Evolutionary conservation across 92 coral and sea anemone genomes (phyloP).

Genomic region (Zoanthus gigantus): DNA sequence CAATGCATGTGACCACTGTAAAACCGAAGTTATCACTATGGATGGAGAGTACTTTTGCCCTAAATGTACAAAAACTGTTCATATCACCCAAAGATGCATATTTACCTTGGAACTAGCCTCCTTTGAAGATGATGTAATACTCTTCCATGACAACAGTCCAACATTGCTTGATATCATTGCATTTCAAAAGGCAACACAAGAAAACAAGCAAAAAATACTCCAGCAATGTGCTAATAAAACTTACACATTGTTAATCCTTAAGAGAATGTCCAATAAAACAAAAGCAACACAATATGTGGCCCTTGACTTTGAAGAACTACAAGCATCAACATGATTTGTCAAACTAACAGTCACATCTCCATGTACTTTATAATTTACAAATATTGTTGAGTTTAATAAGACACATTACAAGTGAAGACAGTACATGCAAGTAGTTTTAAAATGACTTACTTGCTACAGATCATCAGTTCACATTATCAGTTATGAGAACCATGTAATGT

Average conservation of each 20-base stretch:
- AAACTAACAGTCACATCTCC: slow-evolving; percentile 41
- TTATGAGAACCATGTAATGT: slow-evolving; percentile 30
- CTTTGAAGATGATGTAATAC: slow-evolving; percentile 10
- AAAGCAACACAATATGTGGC: slow-evolving; percentile 9
- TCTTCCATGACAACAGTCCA: slow-evolving; percentile 21
- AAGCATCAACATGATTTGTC: slow-evolving; percentile 36
- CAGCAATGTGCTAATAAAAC: slow-evolving; percentile 13
- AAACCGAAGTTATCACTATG: slow-evolving; percentile 19
- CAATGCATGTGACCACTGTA: slow-evolving; percentile 23
- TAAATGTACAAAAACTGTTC: slow-evolving; percentile 18
- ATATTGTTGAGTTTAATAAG: slow-evolving; percentile 44
- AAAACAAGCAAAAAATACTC: slow-evolving; percentile 12
- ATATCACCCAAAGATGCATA: slow-evolving; percentile 13
- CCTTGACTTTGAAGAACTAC: slow-evolving; percentile 26
- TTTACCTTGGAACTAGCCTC: slow-evolving; percentile 17
- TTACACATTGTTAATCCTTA: slow-evolving; percentile 9
- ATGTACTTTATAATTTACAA: slow-evolving; percentile 2
- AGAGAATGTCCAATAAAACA: slow-evolving; percentile 16
- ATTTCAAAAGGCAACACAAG: slow-evolving; percentile 14
- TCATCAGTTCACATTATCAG: slow-evolving; percentile 47
- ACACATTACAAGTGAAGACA: slow-evolving; percentile 41
- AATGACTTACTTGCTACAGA: slow-evolving; percentile 42
- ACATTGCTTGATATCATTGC: slow-evolving; percentile 9
- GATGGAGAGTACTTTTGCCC: slow-evolving; percentile 19
- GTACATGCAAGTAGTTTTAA: slow-evolving; percentile 45